Evolutionary conservation across 2,797 vertebrate species (phyloP).

Genomic region (Octomys mimax): DNA sequence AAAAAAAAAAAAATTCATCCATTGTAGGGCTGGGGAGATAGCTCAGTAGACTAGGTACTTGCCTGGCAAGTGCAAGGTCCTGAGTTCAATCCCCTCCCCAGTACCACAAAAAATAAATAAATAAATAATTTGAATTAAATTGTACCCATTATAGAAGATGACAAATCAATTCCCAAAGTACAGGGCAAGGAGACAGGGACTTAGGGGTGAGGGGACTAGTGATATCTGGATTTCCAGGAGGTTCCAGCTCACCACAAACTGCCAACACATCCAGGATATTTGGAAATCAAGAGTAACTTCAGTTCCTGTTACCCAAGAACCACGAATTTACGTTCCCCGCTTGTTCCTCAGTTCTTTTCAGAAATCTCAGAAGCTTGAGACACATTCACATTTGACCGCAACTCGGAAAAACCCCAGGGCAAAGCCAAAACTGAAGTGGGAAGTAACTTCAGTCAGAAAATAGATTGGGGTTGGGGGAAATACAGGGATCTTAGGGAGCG

Average conservation of each 20-base stretch:
- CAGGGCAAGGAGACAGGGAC: not conserved
- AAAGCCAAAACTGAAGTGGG: not conserved
- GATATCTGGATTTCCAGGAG: not conserved
- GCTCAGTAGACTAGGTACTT: no score
- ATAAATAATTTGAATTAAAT: no score
- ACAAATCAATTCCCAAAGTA: not conserved
- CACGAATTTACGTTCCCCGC: not conserved
- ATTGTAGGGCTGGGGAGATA: no score
- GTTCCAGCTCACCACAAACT: not conserved
- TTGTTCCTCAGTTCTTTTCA: not conserved
- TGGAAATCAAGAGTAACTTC: not conserved
- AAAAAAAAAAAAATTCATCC: no score
- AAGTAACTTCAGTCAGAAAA: not conserved
- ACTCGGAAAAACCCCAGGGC: not conserved
- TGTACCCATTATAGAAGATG: not conserved
- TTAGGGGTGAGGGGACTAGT: not conserved
- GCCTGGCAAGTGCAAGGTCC: no score
- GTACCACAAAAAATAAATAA: no score
- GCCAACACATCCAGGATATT: not conserved
- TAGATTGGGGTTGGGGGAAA: accelerated
- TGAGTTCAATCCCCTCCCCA: no score
- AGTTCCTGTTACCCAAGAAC: conserved; percentile 35
- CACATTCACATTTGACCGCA: not conserved
- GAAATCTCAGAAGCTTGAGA: not conserved
- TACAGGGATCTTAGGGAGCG: not conserved